Conservation (phyloP, 2,797 vertebrate species). For the Melanotaenia pygmaea region DNA sequence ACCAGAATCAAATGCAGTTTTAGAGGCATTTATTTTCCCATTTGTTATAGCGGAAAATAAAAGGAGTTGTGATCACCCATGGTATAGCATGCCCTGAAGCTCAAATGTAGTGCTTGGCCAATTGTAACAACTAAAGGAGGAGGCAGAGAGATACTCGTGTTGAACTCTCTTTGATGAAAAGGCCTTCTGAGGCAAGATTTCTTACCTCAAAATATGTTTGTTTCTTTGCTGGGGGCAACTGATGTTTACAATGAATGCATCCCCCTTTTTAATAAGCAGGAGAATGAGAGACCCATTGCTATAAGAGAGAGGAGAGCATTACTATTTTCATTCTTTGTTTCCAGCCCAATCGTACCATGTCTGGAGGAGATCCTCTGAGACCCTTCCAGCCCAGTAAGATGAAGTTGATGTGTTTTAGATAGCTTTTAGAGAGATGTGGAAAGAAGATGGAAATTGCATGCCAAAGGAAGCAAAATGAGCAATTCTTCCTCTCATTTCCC, state of each 20-base stretch:
- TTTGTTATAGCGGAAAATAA: conserved; percentile 61
- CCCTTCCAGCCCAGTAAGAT: conserved; percentile 61
- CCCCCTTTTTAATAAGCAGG: conserved; percentile 54
- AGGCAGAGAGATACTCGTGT: conserved; percentile 56
- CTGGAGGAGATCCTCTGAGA: conserved; percentile 72
- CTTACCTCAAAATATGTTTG: conserved; percentile 57
- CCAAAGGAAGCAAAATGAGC: conserved; percentile 70
- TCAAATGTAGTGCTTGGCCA: conserved; percentile 55
- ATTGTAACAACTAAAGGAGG: conserved; percentile 64
- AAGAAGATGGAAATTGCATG: conserved; percentile 72
- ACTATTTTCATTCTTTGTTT: conserved; percentile 65
- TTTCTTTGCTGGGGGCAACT: conserved; percentile 58
- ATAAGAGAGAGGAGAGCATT: conserved; percentile 58
- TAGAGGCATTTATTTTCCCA: conserved; percentile 52
- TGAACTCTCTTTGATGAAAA: conserved; percentile 62
- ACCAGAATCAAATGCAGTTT: conserved; percentile 52
- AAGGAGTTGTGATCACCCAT: conserved; percentile 36
- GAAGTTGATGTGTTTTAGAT: conserved; percentile 76
- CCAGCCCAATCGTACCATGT: conserved; percentile 40
- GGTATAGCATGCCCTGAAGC: conserved; percentile 27
- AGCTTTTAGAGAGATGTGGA: conserved; percentile 65
- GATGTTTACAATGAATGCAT: conserved; percentile 27
- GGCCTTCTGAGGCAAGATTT: conserved; percentile 65
- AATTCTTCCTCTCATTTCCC: conserved; percentile 71
- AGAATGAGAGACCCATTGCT: conserved; percentile 41